Conservation (phyloP, 2,113 vertebrate species). For the Paedocypris sp. region DNA sequence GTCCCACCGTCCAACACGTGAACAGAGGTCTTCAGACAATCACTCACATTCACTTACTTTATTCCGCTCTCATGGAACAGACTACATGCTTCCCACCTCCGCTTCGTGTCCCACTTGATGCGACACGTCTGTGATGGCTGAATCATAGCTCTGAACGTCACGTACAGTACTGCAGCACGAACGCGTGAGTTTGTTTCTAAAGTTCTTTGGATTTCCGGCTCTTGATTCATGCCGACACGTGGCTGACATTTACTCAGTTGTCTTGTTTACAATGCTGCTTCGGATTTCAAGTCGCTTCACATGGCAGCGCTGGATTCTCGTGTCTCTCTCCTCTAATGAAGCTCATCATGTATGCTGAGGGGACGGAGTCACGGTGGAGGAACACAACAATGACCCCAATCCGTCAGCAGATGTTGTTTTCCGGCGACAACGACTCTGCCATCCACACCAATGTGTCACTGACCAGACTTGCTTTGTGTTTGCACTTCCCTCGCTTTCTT, state of each 20-base stretch:
- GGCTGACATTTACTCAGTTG: constrained; percentile 20
- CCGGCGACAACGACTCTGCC: constrained; percentile 38
- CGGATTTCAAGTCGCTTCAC: constrained; percentile 16
- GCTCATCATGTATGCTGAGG: constrained; percentile 51
- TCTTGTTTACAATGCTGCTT: constrained; percentile 22
- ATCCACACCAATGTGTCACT: constrained; percentile 3
- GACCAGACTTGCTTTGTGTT: not conserved
- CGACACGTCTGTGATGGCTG: constrained; percentile 55
- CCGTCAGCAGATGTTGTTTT: constrained; percentile 55
- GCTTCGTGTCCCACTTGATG: constrained; percentile 47
- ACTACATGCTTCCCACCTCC: constrained; percentile 38
- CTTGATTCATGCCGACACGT: constrained; percentile 5
- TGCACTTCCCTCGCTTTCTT: not conserved
- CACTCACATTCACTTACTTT: constrained; percentile 32
- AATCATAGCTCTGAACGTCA: constrained; percentile 37
- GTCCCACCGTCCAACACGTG: constrained; percentile 41
- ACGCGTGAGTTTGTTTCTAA: not conserved
- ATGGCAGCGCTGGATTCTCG: constrained; percentile 28
- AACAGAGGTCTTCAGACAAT: constrained; percentile 10
- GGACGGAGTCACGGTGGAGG: constrained; percentile 46
- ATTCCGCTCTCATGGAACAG: constrained; percentile 37
- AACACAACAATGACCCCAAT: constrained; percentile 57
- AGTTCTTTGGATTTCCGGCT: not conserved
- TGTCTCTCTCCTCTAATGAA: constrained; percentile 42
- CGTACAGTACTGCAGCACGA: constrained; percentile 19